Percentiles rank a stretch among this genome's conserved stretches.
Conservation (phyloP, 2,113 vertebrate species). For the Ramphastos sulfuratus region DNA sequence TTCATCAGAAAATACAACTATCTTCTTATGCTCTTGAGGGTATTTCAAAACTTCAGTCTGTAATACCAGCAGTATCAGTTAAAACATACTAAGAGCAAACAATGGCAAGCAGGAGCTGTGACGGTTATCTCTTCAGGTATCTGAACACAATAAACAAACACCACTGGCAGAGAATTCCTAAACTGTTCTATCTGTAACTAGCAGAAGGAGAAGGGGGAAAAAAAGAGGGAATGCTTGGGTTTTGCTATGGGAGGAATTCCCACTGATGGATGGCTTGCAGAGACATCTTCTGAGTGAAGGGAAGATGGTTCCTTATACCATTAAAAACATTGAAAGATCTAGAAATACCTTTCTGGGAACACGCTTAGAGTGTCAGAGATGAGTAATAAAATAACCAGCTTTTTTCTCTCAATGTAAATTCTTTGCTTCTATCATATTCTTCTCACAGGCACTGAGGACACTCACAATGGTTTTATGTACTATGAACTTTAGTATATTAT, state of each 20-base stretch:
- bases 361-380: background rate
- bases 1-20: conserved; percentile 67
- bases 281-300: background rate
- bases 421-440: background rate
- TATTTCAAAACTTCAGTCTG: conserved; percentile 51
- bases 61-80: conserved; percentile 2
- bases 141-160: background rate
- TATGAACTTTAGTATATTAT: conserved; percentile 17
- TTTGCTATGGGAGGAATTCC: background rate
- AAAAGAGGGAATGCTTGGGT: background rate
- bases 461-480: conserved; percentile 11
- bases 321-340: background rate
- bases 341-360: background rate
- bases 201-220: background rate
- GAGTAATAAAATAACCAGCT: background rate
- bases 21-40: conserved; percentile 52
- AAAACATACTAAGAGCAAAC: conserved; percentile 30
- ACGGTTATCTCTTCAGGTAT: background rate
- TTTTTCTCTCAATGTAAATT: background rate
- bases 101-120: background rate
- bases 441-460: background rate
- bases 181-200: background rate
- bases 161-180: background rate
- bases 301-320: background rate
- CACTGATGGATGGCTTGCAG: background rate